Evolutionary conservation across 1,140 invertebrate genomes (phyloP), one percentile per base, ranked within the genome.

Genomic region (Drosophila varians): DNA sequence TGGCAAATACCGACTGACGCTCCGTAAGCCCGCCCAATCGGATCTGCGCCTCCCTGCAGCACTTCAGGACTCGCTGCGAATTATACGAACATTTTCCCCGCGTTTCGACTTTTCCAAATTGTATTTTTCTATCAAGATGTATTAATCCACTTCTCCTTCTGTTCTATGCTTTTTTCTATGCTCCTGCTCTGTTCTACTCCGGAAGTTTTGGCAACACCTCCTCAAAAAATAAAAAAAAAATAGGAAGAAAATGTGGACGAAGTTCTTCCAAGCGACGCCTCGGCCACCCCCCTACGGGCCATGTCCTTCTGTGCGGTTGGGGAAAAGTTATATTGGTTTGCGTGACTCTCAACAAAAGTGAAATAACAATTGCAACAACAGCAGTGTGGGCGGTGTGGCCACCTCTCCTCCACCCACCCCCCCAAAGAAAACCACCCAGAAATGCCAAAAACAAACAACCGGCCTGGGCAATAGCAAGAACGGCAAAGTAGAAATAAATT

Each of bases 251-350:
- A 26, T 66, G 60, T 66, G n/a, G 46, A 26, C 38, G 36, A 52
- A 65, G 60, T 43, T 65, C 19, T 26, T 11, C 38, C 18, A 21
- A 26, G n/a, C 12, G 21, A 2, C 21, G 21, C 2, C n/a, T n/a
- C 21, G 21, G 21, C 21, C 21, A 21, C 21, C 21, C 21, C 2
- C 21, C 21, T 21, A 21, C 21, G 2, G 56, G 72, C 80, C 80
- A 86, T 86, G 80, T 87, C 77, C 80, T 74, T 68, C 60, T 77
- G 74, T 87, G 82, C 77, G 82, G 82, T 87, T 82, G 77, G 79
- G 73, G 76, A 69, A 87, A 87, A 87, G 82, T 87, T 87, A 87
- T 87, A 87, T 87, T 87, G 82, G 82, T 87, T 87, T 87, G 82
- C 82, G 82, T 87, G 82, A 87, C 82, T 87, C 68, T 82, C 74